phyloP scores from a whole-genome alignment of 2,888 invertebrate genomes.

The Lasioglossum oenotherae region DNA sequence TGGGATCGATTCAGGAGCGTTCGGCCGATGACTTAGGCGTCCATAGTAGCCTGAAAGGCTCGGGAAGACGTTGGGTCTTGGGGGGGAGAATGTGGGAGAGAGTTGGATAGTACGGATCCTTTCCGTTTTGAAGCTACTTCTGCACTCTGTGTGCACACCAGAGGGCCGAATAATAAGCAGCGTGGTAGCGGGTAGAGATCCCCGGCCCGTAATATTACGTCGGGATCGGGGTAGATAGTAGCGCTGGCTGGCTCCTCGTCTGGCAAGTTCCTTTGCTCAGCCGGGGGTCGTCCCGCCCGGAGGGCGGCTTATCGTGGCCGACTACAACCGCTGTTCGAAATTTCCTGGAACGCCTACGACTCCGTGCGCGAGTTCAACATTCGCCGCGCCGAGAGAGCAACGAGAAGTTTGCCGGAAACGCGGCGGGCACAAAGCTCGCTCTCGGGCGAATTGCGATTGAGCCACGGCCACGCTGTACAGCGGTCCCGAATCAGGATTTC shows the following conservation, averaged over 20 bases:
- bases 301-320: constrained; percentile 73
- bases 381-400: constrained; percentile 17
- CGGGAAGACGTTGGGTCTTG: neutral
- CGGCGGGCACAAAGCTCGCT: constrained; percentile 56
- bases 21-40: constrained; percentile 17
- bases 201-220: constrained; percentile 71
- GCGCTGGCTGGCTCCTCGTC: constrained; percentile 55
- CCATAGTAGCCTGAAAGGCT: neutral
- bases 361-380: constrained; percentile 39
- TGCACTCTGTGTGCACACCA: constrained; percentile 22
- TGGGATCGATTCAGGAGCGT: constrained; percentile 18
- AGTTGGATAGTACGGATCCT: constrained; percentile 10
- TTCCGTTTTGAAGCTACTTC: constrained; percentile 37
- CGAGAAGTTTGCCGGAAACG: constrained; percentile 52
- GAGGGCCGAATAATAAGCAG: constrained; percentile 73
- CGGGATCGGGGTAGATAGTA: constrained; percentile 67
- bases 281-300: constrained; percentile 67
- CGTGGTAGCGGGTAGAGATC: constrained; percentile 62
- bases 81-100: neutral
- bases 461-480: constrained; percentile 4
- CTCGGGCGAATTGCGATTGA: constrained; percentile 58
- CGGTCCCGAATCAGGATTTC: neutral
- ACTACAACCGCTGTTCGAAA: constrained; percentile 67
- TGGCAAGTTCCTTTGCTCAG: constrained; percentile 75
- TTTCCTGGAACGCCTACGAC: constrained; percentile 70